These are phyloP conservation scores for Cantharis lateralis DNA, from an alignment of 2,888 invertebrate species.

Conservation along the genomic window DNA sequence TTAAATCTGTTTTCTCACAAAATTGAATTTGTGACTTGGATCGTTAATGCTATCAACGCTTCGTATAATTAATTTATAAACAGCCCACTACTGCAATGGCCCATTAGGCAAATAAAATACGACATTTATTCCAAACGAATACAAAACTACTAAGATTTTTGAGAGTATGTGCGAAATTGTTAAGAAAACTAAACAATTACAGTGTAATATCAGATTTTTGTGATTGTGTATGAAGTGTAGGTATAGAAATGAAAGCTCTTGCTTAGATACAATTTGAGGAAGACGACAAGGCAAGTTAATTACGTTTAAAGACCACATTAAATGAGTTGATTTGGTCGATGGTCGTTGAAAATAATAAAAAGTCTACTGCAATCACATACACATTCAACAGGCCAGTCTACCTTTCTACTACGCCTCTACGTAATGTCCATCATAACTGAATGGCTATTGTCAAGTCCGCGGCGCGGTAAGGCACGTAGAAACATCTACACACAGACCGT, in stretches of 20 bases:
- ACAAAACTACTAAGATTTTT: not conserved
- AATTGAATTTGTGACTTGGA: too few relatives aligned
- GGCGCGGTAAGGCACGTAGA: constrained; percentile 53
- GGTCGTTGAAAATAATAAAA: constrained; percentile 24
- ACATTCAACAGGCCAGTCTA: constrained; percentile 51
- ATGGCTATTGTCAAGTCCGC: constrained; percentile 44
- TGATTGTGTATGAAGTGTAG: not conserved
- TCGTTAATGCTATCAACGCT: too few relatives aligned
- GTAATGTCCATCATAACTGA: constrained; percentile 35
- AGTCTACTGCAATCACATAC: constrained; percentile 43
- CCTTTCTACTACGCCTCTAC: constrained; percentile 37
- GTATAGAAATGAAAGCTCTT: constrained; percentile 19
- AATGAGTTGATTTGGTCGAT: constrained; percentile 23
- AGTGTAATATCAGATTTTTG: not conserved
- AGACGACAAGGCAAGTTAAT: constrained; percentile 51
- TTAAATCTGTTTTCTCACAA: too few relatives aligned
- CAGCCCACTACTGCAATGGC: not conserved
- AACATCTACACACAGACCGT: constrained; percentile 56
- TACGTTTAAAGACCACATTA: constrained; percentile 20
- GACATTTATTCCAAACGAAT: not conserved
- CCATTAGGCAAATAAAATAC: not conserved
- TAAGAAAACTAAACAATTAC: not conserved
- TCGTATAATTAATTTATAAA: not conserved
- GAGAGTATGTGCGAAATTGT: not conserved
- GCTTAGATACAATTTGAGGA: constrained; percentile 42